Evolutionary conservation across 2,797 vertebrate genomes (phyloP), one percentile per base, ranked within the genome.

Genomic region (Rhinophrynus dorsalis): DNA sequence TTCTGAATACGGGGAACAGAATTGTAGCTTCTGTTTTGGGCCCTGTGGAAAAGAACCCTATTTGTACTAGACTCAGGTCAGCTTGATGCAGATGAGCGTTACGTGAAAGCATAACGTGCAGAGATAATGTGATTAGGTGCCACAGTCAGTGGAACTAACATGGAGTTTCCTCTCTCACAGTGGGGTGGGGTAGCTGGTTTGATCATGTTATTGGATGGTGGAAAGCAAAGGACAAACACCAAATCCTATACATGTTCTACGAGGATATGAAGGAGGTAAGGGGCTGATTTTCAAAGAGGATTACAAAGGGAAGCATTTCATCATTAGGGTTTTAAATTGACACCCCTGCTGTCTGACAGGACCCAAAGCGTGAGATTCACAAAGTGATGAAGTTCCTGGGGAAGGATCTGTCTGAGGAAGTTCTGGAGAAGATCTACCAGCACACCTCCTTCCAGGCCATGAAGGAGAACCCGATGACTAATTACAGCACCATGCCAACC

Each of bases 391-490:
- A 83, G 40, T 90, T 90, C 68, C 52, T 90, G 30, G 83, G 83
- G 23, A 87, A 83, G 67, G 78, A 89, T 0, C 0, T 86, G 15
- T 32, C 69, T 2, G 26, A 85, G 6, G 82, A 85, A 2, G 18
- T 81, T 69, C 56, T 88, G 23, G 75, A 86, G 50, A 85, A 81
- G 58, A 85, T 90, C 44, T 1, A 79, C 11, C 29, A 76, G 5
- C 52, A 82, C 18, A 88, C 85, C 0, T 81, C 83, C 0, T 90
- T 91, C 75, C 78, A 88, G 2, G 40, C 77, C 12, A 91, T 91
- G 90, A 90, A 88, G 64, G 21, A 81, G 33, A 90, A 89, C 20
- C 84, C 86, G 4, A 85, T 85, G 87, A 3, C 89, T 75, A 88
- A 89, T 78, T 88, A 86, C 33, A 89, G 84, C 3, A 71, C 2